A percentile compares a stretch with the other conserved stretches of the same genome.
Conservation (phyloP, 2,797 vertebrate genomes). For the Morus bassanus region DNA sequence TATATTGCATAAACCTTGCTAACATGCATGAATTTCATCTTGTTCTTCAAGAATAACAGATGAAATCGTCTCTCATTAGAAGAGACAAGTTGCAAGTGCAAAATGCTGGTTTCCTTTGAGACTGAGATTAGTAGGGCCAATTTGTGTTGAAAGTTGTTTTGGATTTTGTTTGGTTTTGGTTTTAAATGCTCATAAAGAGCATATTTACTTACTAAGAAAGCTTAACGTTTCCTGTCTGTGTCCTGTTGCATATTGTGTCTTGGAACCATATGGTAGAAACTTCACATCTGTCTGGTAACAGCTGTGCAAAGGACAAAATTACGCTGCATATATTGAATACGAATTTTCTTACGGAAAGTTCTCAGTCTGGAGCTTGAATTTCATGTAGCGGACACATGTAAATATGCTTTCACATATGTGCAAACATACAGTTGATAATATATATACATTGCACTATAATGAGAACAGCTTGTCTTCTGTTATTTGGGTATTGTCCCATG, state of each 20-base stretch:
- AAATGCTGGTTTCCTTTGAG: conserved; percentile 35
- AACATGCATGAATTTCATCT: neutral
- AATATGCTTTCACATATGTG: neutral
- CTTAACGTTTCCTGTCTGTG: neutral
- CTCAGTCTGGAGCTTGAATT: neutral
- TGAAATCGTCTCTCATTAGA: neutral
- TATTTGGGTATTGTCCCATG: neutral
- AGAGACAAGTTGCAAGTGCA: conserved; percentile 2
- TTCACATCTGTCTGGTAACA: neutral
- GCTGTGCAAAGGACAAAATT: neutral
- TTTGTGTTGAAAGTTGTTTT: neutral
- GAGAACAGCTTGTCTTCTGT: neutral
- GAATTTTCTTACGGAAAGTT: neutral
- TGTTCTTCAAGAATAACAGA: neutral
- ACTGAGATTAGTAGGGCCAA: neutral
- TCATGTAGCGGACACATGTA: neutral
- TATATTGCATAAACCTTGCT: conserved; percentile 1
- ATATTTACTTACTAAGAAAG: neutral
- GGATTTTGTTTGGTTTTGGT: neutral
- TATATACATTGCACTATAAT: neutral
- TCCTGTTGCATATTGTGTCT: neutral
- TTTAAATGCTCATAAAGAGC: neutral
- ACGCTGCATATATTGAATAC: neutral
- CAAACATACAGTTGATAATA: neutral
- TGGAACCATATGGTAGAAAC: neutral